Evolutionary conservation across 2,888 invertebrate species (phyloP), one percentile per base, ranked within the genome.

Genomic region (Ichneumoninae sp.): DNA sequence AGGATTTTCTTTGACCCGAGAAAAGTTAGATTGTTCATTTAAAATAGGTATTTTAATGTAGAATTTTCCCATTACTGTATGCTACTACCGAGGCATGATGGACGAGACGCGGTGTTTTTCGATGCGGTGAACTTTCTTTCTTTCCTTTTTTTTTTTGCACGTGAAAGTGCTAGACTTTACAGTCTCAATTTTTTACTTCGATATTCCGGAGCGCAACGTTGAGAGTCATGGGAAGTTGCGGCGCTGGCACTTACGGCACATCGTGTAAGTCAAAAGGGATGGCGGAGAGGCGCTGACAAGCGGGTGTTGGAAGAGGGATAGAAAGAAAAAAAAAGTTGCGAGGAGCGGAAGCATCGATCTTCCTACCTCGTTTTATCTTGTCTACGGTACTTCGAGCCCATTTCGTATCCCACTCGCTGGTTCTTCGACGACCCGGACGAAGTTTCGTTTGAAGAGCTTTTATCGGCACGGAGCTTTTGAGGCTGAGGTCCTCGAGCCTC

Each of bases 371-470:
- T 71, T 71, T 65, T 65, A 65, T 74, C 74, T 57, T 40, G n/a
- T 33, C 44, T 57, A 47, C 13, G 66, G 47, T 52, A 7, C 63
- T 47, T 63, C 26, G 66, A 33, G 54, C 71, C 50, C 47, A 52
- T 60, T 69, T 44, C 40, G 19, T 30, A 63, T 19, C 52, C 19
- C 52, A 40, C 26, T 30, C 54, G 63, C 65, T 36, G 13, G n/a
- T 36, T 76, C 73, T 71, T 76, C 76, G 77, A 74, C 85, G 83
- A 77, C 54, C 69, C 78, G 83, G 82, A 88, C 86, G 80, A 85
- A 87, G 87, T 87, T 88, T 89, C 83, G 81, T 89, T 86, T 78
- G 83, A 81, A 83, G 83, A 85, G 85, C 85, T 89, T 90, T 84
- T 78, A 83, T 76, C 78, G 75, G 74, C 47, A 33, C 60, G 60